Evolutionary conservation across 1,140 invertebrate genomes (phyloP).

Genomic region (Aphidius ervi): DNA sequence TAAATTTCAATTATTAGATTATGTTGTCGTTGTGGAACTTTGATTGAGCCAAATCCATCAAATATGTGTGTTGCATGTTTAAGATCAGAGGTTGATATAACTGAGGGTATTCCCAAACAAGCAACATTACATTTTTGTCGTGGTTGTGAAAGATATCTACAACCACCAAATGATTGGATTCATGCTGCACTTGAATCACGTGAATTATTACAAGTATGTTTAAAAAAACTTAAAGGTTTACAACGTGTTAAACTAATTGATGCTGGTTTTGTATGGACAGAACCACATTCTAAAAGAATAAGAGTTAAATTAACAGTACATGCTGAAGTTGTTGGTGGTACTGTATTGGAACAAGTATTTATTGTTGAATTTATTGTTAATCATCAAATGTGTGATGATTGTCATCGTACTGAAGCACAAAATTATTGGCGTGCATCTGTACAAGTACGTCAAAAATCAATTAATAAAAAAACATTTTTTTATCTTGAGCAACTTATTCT

Average conservation of each 20-base stretch:
- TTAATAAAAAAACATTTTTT: slow-evolving; percentile 97
- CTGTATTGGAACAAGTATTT: slow-evolving; percentile 87
- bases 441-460: slow-evolving; percentile 80
- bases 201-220: slow-evolving; percentile 86
- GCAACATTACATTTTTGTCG: slow-evolving; percentile 83
- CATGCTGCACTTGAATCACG: slow-evolving; percentile 85
- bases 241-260: slow-evolving; percentile 88
- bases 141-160: slow-evolving; percentile 90
- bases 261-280: slow-evolving; percentile 98
- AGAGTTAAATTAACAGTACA: slow-evolving; percentile 97
- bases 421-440: slow-evolving; percentile 94
- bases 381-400: slow-evolving; percentile 96
- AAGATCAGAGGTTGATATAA: slow-evolving; percentile 87
- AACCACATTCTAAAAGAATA: slow-evolving; percentile 96
- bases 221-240: slow-evolving; percentile 91
- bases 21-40: slow-evolving; percentile 77
- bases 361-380: slow-evolving; percentile 89
- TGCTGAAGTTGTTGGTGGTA: slow-evolving; percentile 82
- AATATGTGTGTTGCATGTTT: slow-evolving; percentile 97
- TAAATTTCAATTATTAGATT: slow-evolving; percentile 30
- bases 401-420: slow-evolving; percentile 94
- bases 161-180: slow-evolving; percentile 91
- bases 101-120: slow-evolving; percentile 95
- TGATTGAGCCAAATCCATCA: slow-evolving; percentile 89
- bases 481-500: slow-evolving; percentile 97